Conservation (phyloP, 2,113 vertebrate genomes). For the Phalacrocorax aristotelis region DNA sequence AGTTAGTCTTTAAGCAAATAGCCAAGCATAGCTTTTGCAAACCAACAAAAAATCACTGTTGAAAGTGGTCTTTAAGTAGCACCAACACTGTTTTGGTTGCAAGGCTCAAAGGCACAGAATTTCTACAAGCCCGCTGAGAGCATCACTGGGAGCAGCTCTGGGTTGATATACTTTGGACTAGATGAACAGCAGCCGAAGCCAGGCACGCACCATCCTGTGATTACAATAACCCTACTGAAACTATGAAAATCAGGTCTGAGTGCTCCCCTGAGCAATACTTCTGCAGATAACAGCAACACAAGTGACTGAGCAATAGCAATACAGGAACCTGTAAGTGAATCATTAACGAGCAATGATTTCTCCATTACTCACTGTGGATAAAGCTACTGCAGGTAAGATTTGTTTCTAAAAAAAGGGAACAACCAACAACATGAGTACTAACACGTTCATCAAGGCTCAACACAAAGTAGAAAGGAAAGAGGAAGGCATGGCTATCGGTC, state of each 20-base stretch:
- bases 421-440: background rate
- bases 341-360: conserved; percentile 49
- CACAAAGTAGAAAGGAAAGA: background rate
- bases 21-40: background rate
- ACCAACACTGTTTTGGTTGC: background rate
- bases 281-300: background rate
- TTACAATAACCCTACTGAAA: background rate
- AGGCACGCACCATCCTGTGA: background rate
- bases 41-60: background rate
- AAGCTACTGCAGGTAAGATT: background rate
- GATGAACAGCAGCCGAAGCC: background rate
- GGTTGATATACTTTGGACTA: background rate
- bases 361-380: conserved; percentile 46
- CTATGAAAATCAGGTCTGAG: background rate
- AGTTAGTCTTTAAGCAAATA: background rate
- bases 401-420: conserved; percentile 48
- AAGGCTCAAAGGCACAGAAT: background rate
- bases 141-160: background rate
- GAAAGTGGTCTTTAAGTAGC: background rate
- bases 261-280: background rate
- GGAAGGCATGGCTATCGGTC: background rate
- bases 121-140: background rate
- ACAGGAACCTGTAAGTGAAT: conserved; percentile 54
- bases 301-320: background rate
- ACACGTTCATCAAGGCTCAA: conserved; percentile 1